These are phyloP conservation scores for Gobio gobio DNA, from an alignment of 2,113 vertebrate genomes.

Conservation along the genomic window DNA sequence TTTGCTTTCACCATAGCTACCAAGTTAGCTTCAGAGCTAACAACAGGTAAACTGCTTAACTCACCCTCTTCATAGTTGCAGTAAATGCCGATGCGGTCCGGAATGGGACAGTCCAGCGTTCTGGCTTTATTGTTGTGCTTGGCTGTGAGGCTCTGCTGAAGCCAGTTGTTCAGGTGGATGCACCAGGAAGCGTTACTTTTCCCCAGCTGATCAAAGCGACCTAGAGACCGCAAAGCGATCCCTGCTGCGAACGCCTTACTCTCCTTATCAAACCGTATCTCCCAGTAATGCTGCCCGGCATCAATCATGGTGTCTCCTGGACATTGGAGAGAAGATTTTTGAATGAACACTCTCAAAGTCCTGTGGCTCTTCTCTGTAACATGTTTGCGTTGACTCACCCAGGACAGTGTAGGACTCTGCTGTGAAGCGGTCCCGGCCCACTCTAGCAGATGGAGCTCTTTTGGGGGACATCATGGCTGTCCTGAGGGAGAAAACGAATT, in stretches of 20 bases:
- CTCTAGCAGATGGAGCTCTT: slow-evolving; percentile 82
- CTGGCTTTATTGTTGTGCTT: slow-evolving; percentile 97
- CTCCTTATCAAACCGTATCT: slow-evolving; percentile 90
- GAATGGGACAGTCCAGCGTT: slow-evolving; percentile 85
- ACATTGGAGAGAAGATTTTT: neutral
- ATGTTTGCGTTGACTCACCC: slow-evolving; percentile 74
- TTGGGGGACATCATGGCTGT: slow-evolving; percentile 88
- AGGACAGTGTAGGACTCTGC: slow-evolving; percentile 96
- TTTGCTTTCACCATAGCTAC: neutral
- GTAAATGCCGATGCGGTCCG: slow-evolving; percentile 87
- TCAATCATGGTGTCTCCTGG: slow-evolving; percentile 90
- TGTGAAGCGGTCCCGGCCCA: slow-evolving; percentile 90
- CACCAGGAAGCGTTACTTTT: slow-evolving; percentile 92
- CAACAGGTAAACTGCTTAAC: neutral
- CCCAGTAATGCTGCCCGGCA: slow-evolving; percentile 91
- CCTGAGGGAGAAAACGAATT: slow-evolving; percentile 67
- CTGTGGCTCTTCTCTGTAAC: neutral
- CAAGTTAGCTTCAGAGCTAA: neutral
- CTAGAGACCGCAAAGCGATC: slow-evolving; percentile 87
- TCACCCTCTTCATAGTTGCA: slow-evolving; percentile 93
- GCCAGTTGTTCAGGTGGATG: slow-evolving; percentile 96
- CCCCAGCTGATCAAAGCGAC: slow-evolving; percentile 93
- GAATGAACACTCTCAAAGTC: neutral
- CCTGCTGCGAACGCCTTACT: slow-evolving; percentile 92
- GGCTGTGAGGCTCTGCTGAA: slow-evolving; percentile 94